Base-by-base conservation (phyloP, 2,113 vertebrate species). In the Numenius arquata region DNA sequence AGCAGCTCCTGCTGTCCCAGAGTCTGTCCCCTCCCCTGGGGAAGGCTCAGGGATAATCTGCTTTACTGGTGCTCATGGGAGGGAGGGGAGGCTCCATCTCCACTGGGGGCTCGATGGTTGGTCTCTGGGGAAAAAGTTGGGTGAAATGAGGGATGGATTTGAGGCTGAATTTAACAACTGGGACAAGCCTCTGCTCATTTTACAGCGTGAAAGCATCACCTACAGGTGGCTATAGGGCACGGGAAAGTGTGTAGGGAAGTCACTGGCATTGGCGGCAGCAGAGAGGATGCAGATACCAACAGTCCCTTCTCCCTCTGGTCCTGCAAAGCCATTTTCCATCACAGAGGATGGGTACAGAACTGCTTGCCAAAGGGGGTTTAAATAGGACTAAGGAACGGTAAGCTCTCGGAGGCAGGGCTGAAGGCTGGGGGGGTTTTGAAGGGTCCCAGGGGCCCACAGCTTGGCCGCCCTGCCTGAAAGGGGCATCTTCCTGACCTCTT, bases 31-130 rank as follows among this genome's bases (percentile, higher is more conserved):
- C 32, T 56, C 2, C 43, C 40, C 10, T 7, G 22, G 45, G 22
- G n/a, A 36, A 36, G n/a, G 38, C 45, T 55, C 61, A 34, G n/a
- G 45, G 23, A 43, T 50, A 22, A 85, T 22, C 47, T 63, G 32
- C 43, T n/a, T 40, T 32, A 26, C 71, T 34, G 41, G 67, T 40
- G 34, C 27, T 25, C 25, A 11, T 66, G 63, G 81, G 62, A 74
- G 43, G 73, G 67, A 62, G 48, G n/a, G n/a, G 1, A 14, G 26
- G 30, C 45, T 73, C 45, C n/a, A 5, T 27, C 52, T 36, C 48
- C 1, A 1, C 43, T 3, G 11, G n/a, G 15, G 16, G 22, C 20
- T 81, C 2, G 0, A 16, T 7, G 14, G 41, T 19, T 47, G 32
- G 50, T 66, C 2, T 2, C 32, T 43, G 2, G 5, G 52, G 38